These are phyloP conservation scores for Meriones unguiculatus DNA, from an alignment of 2,113 vertebrate genomes.

Conservation along the genomic window DNA sequence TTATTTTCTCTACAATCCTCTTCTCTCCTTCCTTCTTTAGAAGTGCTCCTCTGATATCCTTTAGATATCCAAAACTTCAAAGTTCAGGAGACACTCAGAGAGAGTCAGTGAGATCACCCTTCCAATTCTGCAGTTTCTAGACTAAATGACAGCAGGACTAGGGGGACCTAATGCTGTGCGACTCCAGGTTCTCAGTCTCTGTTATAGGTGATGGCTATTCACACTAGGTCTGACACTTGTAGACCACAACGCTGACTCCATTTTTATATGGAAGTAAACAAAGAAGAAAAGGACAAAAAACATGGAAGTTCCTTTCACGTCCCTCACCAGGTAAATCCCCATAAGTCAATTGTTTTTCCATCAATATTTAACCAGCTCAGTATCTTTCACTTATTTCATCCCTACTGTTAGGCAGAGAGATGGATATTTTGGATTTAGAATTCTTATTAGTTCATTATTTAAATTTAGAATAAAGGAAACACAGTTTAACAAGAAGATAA, in stretches of 20 bases:
- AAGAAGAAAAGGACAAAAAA: neutral
- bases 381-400: neutral
- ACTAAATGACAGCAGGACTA: neutral
- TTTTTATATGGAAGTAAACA: neutral
- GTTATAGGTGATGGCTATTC: neutral
- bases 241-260: neutral
- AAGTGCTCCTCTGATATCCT: neutral
- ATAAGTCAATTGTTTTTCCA: neutral
- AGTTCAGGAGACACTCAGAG: neutral
- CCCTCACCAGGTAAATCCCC: neutral
- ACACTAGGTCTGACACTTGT: neutral
- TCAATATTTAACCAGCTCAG: neutral
- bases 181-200: neutral
- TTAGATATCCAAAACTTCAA: neutral
- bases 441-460: neutral
- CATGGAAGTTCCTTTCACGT: constrained; percentile 23
- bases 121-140: neutral
- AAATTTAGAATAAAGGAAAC: constrained; percentile 8
- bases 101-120: neutral
- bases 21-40: neutral
- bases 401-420: neutral
- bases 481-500: neutral
- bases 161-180: neutral
- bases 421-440: neutral
- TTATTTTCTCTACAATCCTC: neutral